phyloP scores from a whole-genome alignment of 1,140 invertebrate genomes.

The Adoxophyes honmai region DNA sequence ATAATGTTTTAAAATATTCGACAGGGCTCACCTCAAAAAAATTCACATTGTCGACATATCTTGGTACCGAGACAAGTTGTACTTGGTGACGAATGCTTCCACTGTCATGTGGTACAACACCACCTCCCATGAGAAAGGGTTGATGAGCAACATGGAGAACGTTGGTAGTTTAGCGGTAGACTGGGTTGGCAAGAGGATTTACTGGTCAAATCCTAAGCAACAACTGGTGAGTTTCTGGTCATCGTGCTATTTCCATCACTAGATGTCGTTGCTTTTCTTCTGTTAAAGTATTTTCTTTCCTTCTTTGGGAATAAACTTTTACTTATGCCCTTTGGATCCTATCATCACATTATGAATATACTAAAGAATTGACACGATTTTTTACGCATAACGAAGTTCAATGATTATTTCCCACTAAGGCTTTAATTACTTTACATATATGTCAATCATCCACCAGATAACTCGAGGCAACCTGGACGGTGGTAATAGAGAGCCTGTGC shows the following conservation, averaged over 20 bases:
- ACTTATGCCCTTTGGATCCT: too few species aligned
- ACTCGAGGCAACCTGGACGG: constrained; percentile 65
- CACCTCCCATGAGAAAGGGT: constrained; percentile 76
- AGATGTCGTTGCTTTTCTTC: too few species aligned
- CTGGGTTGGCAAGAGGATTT: constrained; percentile 92
- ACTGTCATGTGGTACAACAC: constrained; percentile 84
- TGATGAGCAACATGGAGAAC: constrained; percentile 81
- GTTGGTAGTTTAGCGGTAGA: constrained; percentile 90
- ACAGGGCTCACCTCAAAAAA: constrained; percentile 73
- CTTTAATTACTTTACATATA: too few species aligned
- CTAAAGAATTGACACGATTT: too few species aligned
- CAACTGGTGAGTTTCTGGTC: constrained; percentile 80
- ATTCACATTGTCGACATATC: constrained; percentile 81
- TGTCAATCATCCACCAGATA: constrained; percentile 36
- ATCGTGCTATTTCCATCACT: too few species aligned
- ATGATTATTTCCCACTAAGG: too few species aligned
- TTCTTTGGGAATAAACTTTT: too few species aligned
- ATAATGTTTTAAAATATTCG: too few species aligned
- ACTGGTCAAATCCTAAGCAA: constrained; percentile 92
- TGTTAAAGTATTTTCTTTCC: too few species aligned
- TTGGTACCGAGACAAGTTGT: constrained; percentile 84
- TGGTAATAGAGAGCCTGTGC: constrained; percentile 83
- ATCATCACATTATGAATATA: too few species aligned
- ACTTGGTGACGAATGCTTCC: constrained; percentile 86
- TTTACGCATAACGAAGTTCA: too few species aligned